Base-by-base conservation (phyloP, 2,888 invertebrate species). In the Pimpla rufipes region DNA sequence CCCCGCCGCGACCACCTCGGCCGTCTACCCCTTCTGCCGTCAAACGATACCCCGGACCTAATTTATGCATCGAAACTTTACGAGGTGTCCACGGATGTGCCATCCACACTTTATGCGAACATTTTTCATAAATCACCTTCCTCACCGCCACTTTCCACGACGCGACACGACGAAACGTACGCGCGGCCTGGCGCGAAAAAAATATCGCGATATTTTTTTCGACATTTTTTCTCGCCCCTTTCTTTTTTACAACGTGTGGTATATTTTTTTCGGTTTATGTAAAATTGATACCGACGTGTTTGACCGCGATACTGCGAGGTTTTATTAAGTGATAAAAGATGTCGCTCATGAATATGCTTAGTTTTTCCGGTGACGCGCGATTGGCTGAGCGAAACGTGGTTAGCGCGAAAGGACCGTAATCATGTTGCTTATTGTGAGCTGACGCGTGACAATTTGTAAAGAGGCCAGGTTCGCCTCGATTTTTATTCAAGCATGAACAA, bases 21-120 rank as follows among this genome's bases (percentile, higher is more conserved):
- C 13, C 64, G 18, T 59, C 37, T 71, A 47, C 59, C 29, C 47
- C 50, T 47, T 37, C 68, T 23, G 45, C 59, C 75, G n/a, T 74
- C 66, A 79, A 83, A 81, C 83, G 76, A 77, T 76, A 73, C 29
- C 45, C 70, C 18, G 21, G 50, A 62, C 59, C 77, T 78, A 85
- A 85, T 85, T 85, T 84, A 84, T 85, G 81, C 84, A 84, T 85
- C 77, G 79, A 85, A 84, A 82, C 55, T 85, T 79, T 71, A 84
- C 81, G 81, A 85, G 68, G 52, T 82, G 73, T 68, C 71, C 62
- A 55, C 57, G 52, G 62, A 62, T 45, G 68, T 57, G 40, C 55
- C 47, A 37, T 75, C 50, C 50, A 55, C 55, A 37, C 13, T 73
- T 79, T 35, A 57, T 40, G 52, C 57, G 37, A 52, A 40, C 29